Conservation (phyloP, 2,797 vertebrate species). For the Intellagama lesueurii region DNA sequence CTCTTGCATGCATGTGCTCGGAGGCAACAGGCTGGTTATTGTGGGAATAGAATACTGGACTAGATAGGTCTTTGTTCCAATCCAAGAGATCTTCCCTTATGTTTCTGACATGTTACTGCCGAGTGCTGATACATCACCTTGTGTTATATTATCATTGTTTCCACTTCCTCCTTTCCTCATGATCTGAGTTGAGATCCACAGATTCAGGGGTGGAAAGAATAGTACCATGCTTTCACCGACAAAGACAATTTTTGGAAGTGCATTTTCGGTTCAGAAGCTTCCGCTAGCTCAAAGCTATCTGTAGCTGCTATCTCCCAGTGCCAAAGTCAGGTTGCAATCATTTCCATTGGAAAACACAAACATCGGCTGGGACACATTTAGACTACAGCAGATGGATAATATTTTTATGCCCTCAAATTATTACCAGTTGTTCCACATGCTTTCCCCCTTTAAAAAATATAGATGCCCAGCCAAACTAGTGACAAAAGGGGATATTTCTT, state of each 20-base stretch:
- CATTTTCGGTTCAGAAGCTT: conserved; percentile 13
- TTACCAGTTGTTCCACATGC: conserved; percentile 38
- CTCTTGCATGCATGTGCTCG: too few species aligned
- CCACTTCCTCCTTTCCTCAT: neutral
- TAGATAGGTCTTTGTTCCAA: too few species aligned
- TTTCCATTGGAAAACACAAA: conserved; percentile 55
- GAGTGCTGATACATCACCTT: too few species aligned
- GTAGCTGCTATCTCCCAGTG: conserved; percentile 27
- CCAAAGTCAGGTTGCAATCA: conserved; percentile 56
- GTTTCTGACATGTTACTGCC: too few species aligned
- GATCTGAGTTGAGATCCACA: neutral
- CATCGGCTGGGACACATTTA: conserved; percentile 37
- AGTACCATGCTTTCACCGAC: neutral
- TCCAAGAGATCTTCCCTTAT: too few species aligned
- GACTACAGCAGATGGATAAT: conserved; percentile 37
- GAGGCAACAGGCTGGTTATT: too few species aligned
- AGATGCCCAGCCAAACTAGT: conserved; percentile 32
- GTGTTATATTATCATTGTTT: neutral
- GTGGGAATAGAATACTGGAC: too few species aligned
- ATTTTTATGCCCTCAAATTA: conserved; percentile 53
- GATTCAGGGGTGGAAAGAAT: neutral
- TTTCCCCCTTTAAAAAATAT: neutral
- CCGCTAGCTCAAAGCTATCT: neutral
- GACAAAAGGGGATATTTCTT: conserved; percentile 13
- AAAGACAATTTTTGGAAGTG: neutral